Conservation (phyloP, 2,113 vertebrate species). For the Fregetta grallaria region DNA sequence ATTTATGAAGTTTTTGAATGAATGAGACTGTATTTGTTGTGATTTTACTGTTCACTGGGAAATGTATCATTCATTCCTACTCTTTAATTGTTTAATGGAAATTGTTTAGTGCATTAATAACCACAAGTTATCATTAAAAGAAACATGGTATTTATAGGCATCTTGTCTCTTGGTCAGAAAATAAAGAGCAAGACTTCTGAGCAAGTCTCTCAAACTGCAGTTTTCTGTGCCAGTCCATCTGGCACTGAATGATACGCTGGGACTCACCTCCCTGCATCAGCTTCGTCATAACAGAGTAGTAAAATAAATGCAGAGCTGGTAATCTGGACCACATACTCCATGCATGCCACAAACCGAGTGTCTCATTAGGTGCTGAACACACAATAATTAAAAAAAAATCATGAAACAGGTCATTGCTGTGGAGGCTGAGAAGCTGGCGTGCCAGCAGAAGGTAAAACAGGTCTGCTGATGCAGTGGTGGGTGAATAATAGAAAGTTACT, state of each 20-base stretch:
- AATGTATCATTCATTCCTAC: neutral
- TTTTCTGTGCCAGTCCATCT: neutral
- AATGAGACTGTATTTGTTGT: neutral
- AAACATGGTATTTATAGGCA: neutral
- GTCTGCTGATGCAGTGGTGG: no score
- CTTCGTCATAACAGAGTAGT: accelerated
- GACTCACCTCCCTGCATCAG: neutral
- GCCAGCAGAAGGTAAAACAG: neutral
- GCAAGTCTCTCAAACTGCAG: neutral
- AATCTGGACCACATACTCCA: neutral
- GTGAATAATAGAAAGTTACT: neutral
- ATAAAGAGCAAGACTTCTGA: neutral
- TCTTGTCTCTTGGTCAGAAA: neutral
- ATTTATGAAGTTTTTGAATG: neutral
- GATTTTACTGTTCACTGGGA: neutral
- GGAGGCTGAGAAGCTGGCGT: neutral
- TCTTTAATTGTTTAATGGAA: neutral
- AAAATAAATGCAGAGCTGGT: neutral
- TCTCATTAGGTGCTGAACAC: neutral
- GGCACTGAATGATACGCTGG: neutral
- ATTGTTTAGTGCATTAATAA: neutral
- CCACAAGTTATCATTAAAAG: neutral
- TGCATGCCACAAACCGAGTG: neutral
- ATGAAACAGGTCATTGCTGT: neutral
- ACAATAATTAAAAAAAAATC: neutral